phyloP scores from a whole-genome alignment of 2,113 vertebrate species.

The Prolemur simus region DNA sequence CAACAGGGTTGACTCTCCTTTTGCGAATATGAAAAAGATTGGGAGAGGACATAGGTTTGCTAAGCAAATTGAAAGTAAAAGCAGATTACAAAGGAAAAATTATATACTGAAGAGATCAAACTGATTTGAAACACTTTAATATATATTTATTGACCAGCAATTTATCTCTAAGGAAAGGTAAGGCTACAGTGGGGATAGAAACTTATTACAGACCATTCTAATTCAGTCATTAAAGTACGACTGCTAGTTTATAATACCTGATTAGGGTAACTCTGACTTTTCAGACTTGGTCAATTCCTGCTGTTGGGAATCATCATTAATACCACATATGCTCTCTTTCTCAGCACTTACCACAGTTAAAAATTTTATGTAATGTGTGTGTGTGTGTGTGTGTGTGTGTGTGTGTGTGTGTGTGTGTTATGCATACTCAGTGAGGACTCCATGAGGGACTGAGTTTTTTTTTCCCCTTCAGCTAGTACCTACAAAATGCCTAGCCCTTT shows the following conservation, averaged over 20 bases:
- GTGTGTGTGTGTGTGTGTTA: too few relatives aligned
- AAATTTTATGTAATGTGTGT: background rate
- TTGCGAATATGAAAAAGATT: background rate
- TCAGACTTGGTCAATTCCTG: background rate
- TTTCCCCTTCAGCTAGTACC: background rate
- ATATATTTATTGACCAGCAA: conserved; percentile 4
- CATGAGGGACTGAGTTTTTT: background rate
- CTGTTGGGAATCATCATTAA: background rate
- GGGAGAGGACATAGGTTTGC: background rate
- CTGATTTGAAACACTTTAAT: background rate
- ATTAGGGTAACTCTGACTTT: background rate
- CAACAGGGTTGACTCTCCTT: background rate
- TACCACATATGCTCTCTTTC: background rate
- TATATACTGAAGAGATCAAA: background rate
- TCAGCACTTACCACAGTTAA: background rate
- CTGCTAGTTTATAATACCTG: background rate
- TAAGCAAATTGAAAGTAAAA: conserved; percentile 35
- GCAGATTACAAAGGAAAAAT: conserved; percentile 39
- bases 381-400: too few relatives aligned
- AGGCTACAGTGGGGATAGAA: background rate
- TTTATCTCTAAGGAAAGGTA: conserved; percentile 18
- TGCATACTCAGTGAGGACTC: background rate
- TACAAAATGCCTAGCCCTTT: background rate
- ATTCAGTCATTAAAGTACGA: background rate
- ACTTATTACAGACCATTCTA: background rate